A percentile compares a stretch with the other conserved stretches of the same genome.
phyloP scores from a whole-genome alignment of 2,797 vertebrate genomes.

The Lacerta bilineata region DNA sequence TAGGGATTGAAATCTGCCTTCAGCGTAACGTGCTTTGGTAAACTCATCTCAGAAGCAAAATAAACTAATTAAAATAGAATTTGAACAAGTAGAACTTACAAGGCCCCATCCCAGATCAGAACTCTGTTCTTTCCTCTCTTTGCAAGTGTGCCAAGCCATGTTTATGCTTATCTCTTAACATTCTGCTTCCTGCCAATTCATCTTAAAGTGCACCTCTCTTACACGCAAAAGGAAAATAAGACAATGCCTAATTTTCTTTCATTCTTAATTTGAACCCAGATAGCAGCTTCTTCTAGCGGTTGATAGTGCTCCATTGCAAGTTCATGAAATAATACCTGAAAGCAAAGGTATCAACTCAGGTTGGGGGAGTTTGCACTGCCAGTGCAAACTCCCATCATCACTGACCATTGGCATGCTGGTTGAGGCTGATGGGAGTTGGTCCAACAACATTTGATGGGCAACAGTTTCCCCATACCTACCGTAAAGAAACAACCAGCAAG shows the following conservation, averaged over 20 bases:
- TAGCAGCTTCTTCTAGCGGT: neutral
- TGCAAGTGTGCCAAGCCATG: no score
- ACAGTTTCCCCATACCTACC: no score
- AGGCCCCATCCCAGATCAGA: neutral
- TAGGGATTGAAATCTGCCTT: neutral
- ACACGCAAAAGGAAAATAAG: conserved; percentile 1
- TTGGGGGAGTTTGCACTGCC: neutral
- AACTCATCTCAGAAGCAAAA: neutral
- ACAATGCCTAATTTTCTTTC: neutral
- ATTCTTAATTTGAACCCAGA: neutral
- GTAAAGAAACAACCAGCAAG: no score
- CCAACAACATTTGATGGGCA: no score
- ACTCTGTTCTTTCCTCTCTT: neutral
- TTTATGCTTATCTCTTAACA: neutral
- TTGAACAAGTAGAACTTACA: neutral
- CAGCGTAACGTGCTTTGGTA: neutral
- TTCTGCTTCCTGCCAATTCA: neutral
- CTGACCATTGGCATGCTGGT: no score
- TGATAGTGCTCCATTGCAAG: neutral
- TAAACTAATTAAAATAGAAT: neutral
- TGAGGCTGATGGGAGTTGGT: no score
- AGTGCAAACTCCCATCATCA: no score
- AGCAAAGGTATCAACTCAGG: neutral
- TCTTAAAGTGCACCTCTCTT: neutral
- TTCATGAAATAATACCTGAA: neutral